A percentile compares a stretch with the other conserved stretches of the same genome.
These are phyloP conservation scores for Caranx melampygus DNA, from an alignment of 2,113 vertebrate genomes.

Conservation along the genomic window DNA sequence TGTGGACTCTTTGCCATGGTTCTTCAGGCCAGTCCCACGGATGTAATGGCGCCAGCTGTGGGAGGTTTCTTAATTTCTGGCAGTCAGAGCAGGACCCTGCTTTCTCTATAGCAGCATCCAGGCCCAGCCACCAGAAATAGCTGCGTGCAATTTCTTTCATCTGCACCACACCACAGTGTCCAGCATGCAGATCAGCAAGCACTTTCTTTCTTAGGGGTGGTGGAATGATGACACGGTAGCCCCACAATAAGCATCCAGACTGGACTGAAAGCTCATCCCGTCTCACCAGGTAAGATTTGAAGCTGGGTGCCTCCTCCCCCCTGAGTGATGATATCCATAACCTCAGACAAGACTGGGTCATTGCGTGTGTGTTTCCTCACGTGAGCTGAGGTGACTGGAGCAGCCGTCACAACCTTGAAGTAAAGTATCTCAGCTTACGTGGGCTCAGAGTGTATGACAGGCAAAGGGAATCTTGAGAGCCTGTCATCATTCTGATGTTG, in stretches of 20 bases:
- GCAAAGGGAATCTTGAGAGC: not conserved
- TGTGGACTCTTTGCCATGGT: too few species aligned
- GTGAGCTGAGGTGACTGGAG: not conserved
- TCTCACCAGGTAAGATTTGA: slow-evolving; percentile 11
- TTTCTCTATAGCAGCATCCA: too few species aligned
- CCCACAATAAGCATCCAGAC: slow-evolving; percentile 12
- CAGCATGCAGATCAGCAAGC: not conserved
- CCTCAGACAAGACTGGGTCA: not conserved
- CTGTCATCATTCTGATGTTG: not conserved
- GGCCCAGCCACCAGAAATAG: too few species aligned
- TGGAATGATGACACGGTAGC: slow-evolving; percentile 12
- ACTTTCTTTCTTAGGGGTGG: not conserved
- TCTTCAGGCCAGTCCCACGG: too few species aligned
- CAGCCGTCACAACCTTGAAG: too few species aligned
- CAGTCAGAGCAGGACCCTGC: too few species aligned
- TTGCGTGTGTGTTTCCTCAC: not conserved
- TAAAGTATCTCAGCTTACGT: too few species aligned
- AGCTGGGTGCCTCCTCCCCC: not conserved
- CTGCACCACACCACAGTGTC: too few species aligned
- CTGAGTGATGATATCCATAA: not conserved
- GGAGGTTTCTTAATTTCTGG: too few species aligned
- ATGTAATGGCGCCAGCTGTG: too few species aligned
- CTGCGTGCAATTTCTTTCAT: too few species aligned
- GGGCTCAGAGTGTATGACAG: not conserved
- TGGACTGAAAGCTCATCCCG: not conserved